Conservation (phyloP, 2,113 vertebrate genomes). For the Muntiacus muntjak region DNA sequence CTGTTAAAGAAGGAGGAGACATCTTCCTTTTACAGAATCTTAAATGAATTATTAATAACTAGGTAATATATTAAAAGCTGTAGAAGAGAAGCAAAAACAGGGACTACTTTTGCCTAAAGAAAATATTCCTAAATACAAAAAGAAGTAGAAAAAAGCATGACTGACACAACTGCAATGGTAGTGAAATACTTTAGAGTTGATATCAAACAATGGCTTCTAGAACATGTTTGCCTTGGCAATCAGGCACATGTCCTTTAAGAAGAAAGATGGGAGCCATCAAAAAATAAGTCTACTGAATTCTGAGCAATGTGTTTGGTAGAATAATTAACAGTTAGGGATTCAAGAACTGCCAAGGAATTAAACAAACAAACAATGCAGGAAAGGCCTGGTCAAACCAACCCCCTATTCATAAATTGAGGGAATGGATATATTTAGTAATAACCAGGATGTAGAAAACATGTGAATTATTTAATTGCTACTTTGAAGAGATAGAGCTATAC, state of each 20-base stretch:
- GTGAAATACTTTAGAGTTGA: background rate
- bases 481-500: background rate
- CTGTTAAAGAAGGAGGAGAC: background rate
- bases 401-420: background rate
- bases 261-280: background rate
- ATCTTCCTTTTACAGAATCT: background rate
- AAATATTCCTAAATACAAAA: background rate
- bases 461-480: background rate
- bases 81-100: background rate
- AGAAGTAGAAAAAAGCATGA: background rate
- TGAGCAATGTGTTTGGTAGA: background rate
- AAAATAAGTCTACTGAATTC: background rate
- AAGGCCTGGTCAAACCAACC: background rate
- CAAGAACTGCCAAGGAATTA: background rate
- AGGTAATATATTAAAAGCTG: background rate
- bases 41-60: background rate
- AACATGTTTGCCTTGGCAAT: background rate
- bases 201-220: background rate
- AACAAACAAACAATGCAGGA: background rate
- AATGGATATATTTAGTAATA: background rate
- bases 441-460: background rate
- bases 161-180: background rate
- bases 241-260: background rate
- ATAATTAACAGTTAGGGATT: background rate
- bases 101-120: background rate